These are phyloP conservation scores for Volucella inanis DNA, from an alignment of 2,888 invertebrate species.

Conservation along the genomic window DNA sequence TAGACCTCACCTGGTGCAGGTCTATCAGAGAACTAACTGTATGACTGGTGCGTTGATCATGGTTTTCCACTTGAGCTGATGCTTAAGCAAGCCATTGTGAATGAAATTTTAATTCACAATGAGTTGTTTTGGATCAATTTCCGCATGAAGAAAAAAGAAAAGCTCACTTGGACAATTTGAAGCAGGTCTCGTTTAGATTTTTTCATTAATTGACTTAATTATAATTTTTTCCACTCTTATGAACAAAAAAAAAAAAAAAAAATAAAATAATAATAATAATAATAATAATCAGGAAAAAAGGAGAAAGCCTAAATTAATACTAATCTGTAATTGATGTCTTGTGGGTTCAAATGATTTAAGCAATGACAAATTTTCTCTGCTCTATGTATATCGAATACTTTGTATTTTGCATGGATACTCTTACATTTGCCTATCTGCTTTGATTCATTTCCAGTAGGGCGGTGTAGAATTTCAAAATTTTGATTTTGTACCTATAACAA, in stretches of 20 bases:
- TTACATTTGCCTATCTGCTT: slow-evolving; percentile 11
- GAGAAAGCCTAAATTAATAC: slow-evolving; percentile 59
- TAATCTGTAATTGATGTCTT: slow-evolving; percentile 28
- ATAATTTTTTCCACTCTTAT: background rate
- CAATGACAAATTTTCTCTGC: background rate
- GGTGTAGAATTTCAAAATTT: slow-evolving; percentile 44
- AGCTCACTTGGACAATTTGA: slow-evolving; percentile 32
- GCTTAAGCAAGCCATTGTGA: slow-evolving; percentile 39
- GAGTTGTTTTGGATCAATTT: background rate
- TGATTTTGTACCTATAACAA: background rate
- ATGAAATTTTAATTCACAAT: slow-evolving; percentile 32
- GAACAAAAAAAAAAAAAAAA: background rate
- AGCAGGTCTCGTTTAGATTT: slow-evolving; percentile 42
- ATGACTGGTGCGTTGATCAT: slow-evolving; percentile 33
- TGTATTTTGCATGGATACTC: background rate
- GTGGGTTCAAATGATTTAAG: background rate
- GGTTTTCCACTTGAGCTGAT: slow-evolving; percentile 39
- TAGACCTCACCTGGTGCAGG: slow-evolving; percentile 58
- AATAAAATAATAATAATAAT: too few species aligned
- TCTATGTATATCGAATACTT: slow-evolving; percentile 5
- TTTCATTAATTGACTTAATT: slow-evolving; percentile 46
- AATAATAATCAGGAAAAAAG: too few species aligned
- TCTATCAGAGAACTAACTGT: slow-evolving; percentile 69
- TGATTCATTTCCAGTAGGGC: slow-evolving; percentile 53
- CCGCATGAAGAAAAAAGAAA: background rate